These are phyloP conservation scores for Empidonax alnorum DNA, from an alignment of 2,113 vertebrate genomes.

Conservation along the genomic window DNA sequence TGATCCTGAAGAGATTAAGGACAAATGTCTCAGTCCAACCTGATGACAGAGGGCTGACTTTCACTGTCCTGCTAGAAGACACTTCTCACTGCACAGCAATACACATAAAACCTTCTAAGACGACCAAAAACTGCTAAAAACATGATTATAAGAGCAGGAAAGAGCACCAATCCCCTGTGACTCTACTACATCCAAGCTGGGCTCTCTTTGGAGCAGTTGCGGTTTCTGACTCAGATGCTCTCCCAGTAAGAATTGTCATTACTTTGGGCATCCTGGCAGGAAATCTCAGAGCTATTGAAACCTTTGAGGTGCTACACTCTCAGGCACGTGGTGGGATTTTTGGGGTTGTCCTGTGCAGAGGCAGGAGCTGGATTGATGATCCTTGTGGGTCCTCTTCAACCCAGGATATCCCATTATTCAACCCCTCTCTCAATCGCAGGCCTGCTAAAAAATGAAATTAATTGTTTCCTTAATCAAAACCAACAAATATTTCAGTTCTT, in stretches of 20 bases:
- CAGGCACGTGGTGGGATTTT: background rate
- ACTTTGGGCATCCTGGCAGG: background rate
- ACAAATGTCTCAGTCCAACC: background rate
- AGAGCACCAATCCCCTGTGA: background rate
- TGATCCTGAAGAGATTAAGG: background rate
- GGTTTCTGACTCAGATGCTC: background rate
- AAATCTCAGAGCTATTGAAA: background rate
- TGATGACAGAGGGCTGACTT: background rate
- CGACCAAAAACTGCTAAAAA: background rate
- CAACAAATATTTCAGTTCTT: background rate
- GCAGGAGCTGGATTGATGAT: background rate
- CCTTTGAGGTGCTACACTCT: background rate
- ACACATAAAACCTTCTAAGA: background rate
- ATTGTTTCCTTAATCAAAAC: background rate
- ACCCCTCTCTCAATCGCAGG: background rate
- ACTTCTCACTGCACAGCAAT: background rate
- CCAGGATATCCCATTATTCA: too few species aligned
- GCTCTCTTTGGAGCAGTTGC: background rate
- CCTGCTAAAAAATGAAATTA: background rate
- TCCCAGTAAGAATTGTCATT: background rate
- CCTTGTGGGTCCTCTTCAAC: background rate
- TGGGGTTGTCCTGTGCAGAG: background rate
- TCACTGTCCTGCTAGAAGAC: too few species aligned
- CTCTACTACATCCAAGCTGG: background rate
- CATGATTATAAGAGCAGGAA: background rate